Evolutionary conservation across 2,113 vertebrate genomes (phyloP).

Genomic region (Mungos mungo): DNA sequence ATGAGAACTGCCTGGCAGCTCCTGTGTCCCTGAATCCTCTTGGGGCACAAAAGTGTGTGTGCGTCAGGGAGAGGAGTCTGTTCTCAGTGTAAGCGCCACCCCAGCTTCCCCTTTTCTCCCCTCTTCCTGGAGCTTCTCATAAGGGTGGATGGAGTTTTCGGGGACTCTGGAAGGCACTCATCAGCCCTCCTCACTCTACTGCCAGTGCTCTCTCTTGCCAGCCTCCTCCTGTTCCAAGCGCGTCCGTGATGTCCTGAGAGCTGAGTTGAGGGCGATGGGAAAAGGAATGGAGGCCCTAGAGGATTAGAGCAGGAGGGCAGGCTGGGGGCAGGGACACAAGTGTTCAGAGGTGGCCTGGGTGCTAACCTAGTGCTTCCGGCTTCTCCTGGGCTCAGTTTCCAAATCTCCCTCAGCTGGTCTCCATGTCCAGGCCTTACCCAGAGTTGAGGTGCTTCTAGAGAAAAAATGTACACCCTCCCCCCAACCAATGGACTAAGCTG

Average conservation of each 20-base stretch:
- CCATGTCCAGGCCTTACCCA: neutral
- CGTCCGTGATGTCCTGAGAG: neutral
- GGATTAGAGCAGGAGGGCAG: neutral
- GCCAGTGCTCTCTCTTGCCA: neutral
- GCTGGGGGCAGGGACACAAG: neutral
- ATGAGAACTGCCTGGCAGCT: neutral
- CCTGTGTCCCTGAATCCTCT: neutral
- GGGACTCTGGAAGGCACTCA: neutral
- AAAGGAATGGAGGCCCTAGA: neutral
- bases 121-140: neutral
- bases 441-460: neutral
- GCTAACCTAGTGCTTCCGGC: neutral
- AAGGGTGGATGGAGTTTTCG: neutral
- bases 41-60: neutral
- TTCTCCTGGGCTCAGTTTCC: neutral
- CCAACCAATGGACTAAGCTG: too few relatives aligned
- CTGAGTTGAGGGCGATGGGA: neutral
- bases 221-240: neutral
- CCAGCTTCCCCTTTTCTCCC: neutral
- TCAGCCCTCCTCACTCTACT: neutral
- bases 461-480: neutral
- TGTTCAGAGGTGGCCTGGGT: neutral
- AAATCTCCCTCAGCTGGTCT: neutral
- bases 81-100: neutral
- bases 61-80: accelerated